Evolutionary conservation across 2,888 invertebrate genomes (phyloP).

Genomic region (Xestia sexstrigata): DNA sequence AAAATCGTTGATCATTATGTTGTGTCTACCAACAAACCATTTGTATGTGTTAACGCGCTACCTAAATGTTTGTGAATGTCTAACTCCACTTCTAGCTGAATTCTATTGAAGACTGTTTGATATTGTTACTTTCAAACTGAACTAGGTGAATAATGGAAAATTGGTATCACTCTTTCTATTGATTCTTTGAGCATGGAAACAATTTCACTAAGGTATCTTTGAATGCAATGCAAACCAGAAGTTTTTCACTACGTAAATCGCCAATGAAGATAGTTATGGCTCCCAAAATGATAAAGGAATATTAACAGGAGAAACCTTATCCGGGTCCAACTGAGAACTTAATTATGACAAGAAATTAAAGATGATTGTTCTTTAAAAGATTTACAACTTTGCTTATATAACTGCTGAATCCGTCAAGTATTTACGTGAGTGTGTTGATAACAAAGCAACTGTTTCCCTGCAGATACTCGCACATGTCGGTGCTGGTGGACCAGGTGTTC

Average conservation of each 20-base stretch:
- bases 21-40: slow-evolving; percentile 21
- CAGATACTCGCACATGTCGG: slow-evolving; percentile 98
- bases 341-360: slow-evolving; percentile 17
- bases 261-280: background rate
- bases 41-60: slow-evolving; percentile 33
- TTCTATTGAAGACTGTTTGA: slow-evolving; percentile 15
- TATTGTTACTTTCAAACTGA: slow-evolving; percentile 1
- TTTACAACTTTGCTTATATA: slow-evolving; percentile 13
- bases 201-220: slow-evolving; percentile 10
- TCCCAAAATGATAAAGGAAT: background rate
- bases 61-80: slow-evolving; percentile 46
- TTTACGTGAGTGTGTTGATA: slow-evolving; percentile 5
- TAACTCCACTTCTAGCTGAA: slow-evolving; percentile 15
- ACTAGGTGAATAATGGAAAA: slow-evolving; percentile 10
- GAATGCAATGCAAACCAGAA: background rate
- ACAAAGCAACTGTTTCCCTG: slow-evolving; percentile 4
- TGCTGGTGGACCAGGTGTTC: slow-evolving; percentile 98
- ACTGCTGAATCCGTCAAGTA: background rate
- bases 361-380: slow-evolving; percentile 20
- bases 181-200: slow-evolving; percentile 26
- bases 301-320: too few species aligned
- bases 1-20: slow-evolving; percentile 27
- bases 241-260: background rate
- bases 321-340: background rate
- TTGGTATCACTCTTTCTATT: background rate